These are phyloP conservation scores for Galeopterus variegatus DNA, from an alignment of 2,113 vertebrate species.

Conservation along the genomic window DNA sequence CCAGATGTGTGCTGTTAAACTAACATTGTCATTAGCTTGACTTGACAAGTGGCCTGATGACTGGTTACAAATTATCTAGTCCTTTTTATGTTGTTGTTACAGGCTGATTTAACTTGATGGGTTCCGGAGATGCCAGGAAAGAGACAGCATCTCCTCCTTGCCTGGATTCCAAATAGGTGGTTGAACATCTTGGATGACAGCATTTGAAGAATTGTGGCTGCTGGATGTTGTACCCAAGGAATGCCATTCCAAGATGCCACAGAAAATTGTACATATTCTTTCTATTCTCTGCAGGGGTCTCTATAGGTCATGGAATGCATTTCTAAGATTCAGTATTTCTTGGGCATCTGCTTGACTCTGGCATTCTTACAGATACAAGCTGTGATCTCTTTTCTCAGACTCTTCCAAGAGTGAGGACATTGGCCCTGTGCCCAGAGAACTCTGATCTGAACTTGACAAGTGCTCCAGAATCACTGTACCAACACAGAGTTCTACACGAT, in stretches of 20 bases:
- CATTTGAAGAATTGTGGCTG: background rate
- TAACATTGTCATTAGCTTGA: conserved; percentile 73
- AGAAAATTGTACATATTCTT: background rate
- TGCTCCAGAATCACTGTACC: background rate
- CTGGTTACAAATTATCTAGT: conserved; percentile 77
- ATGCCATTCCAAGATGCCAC: background rate
- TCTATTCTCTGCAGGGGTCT: background rate
- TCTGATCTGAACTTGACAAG: background rate
- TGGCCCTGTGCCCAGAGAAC: background rate
- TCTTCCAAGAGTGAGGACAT: background rate
- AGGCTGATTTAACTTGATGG: conserved; percentile 64
- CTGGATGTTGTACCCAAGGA: background rate
- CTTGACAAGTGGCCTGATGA: conserved; percentile 71
- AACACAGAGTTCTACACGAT: background rate
- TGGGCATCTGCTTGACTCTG: background rate
- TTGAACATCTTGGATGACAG: background rate
- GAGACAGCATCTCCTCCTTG: conserved; percentile 20
- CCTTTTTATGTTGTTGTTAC: conserved; percentile 12
- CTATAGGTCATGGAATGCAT: background rate
- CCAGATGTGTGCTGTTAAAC: background rate
- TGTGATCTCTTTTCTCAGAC: background rate
- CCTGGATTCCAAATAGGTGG: background rate
- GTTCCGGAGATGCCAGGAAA: conserved; percentile 48
- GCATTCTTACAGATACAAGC: background rate
- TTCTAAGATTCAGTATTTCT: background rate